Percentiles rank a stretch among this genome's conserved stretches.
Conservation (phyloP, 1,140 invertebrate species). For the Plodia interpunctella region DNA sequence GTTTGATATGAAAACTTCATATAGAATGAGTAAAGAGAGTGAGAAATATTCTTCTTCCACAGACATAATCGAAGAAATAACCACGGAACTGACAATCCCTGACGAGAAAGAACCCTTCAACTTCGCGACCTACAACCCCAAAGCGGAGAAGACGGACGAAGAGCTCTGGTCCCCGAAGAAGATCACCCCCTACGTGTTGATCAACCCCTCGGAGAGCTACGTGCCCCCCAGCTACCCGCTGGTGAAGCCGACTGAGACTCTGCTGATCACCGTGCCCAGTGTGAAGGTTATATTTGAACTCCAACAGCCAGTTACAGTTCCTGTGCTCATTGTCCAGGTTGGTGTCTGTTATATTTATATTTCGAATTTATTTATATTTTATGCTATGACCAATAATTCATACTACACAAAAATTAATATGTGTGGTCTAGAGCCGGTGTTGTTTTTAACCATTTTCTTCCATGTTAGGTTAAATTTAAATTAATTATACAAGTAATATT, state of each 20-base stretch:
- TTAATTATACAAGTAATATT: too few species aligned
- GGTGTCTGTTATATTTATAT: too few species aligned
- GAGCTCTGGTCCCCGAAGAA: slow-evolving; percentile 88
- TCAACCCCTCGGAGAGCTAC: slow-evolving; percentile 54
- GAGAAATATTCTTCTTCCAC: neutral
- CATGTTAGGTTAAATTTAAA: too few species aligned
- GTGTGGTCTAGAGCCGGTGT: too few species aligned
- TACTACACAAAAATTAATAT: too few species aligned
- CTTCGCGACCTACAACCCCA: slow-evolving; percentile 52
- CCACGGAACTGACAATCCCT: slow-evolving; percentile 75
- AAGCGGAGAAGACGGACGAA: slow-evolving; percentile 67
- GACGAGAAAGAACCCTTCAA: slow-evolving; percentile 71
- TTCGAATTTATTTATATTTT: too few species aligned
- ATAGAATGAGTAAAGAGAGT: too few species aligned
- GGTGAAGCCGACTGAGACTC: slow-evolving; percentile 70
- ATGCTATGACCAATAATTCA: too few species aligned
- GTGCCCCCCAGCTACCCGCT: slow-evolving; percentile 55
- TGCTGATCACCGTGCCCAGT: slow-evolving; percentile 74
- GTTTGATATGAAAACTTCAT: too few species aligned
- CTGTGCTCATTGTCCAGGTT: slow-evolving; percentile 63
- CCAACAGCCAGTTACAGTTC: slow-evolving; percentile 69
- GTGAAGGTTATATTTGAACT: slow-evolving; percentile 79
- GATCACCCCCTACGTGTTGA: slow-evolving; percentile 48
- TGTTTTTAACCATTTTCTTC: too few species aligned
- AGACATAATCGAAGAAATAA: slow-evolving; percentile 78